These are phyloP conservation scores for Shinisaurus crocodilurus DNA, from an alignment of 2,113 vertebrate genomes.

Conservation along the genomic window DNA sequence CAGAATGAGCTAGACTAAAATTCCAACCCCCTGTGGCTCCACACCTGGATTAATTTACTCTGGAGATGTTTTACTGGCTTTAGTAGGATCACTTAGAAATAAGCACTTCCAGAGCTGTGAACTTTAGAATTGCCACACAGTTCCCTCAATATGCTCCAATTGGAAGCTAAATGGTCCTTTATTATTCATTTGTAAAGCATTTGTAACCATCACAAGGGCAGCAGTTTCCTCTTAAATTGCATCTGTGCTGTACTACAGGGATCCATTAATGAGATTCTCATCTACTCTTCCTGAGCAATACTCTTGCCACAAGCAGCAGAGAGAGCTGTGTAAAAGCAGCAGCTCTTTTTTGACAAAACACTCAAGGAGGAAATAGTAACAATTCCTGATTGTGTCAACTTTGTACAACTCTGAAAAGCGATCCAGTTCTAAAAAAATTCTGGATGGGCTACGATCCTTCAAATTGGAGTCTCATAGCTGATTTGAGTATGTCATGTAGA, in stretches of 20 bases:
- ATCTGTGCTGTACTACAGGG: background rate
- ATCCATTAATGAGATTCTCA: background rate
- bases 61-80: background rate
- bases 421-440: background rate
- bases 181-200: background rate
- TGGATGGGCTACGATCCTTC: background rate
- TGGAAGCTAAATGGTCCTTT: conserved; percentile 15
- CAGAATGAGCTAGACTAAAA: background rate
- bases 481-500: background rate
- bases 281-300: background rate
- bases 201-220: background rate
- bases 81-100: background rate
- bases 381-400: background rate
- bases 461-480: background rate
- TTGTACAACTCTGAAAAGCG: background rate
- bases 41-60: background rate
- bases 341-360: fast-evolving
- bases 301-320: background rate
- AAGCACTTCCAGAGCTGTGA: background rate
- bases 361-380: background rate
- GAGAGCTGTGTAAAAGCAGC: background rate
- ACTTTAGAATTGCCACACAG: background rate
- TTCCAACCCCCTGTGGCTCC: background rate
- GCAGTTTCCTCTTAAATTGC: background rate
- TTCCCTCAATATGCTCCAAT: background rate